These are phyloP conservation scores for Temnothorax rugatulus DNA, from an alignment of 2,888 invertebrate species.

Conservation along the genomic window DNA sequence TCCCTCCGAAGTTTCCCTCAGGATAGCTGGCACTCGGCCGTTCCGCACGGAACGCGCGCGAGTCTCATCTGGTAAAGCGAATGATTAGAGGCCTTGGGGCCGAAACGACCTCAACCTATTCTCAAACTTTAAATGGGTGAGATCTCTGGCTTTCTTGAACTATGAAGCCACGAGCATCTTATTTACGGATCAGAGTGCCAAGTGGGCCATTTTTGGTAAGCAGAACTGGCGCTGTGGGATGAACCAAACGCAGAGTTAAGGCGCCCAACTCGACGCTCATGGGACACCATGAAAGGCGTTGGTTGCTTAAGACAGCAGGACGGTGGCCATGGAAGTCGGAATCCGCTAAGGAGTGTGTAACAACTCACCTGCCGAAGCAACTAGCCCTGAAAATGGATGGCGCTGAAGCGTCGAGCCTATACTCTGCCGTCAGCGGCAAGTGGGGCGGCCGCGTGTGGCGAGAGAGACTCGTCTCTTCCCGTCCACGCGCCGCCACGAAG, in stretches of 20 bases:
- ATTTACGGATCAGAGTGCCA: slow-evolving; percentile 74
- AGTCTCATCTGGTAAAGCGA: slow-evolving; percentile 65
- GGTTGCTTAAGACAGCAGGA: slow-evolving; percentile 90
- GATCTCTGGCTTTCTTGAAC: no score
- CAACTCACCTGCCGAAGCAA: slow-evolving; percentile 90
- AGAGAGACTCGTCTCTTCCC: no score
- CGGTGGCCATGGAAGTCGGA: slow-evolving; percentile 93
- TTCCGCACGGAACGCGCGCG: slow-evolving; percentile 34
- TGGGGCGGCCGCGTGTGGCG: no score
- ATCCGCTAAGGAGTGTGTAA: slow-evolving; percentile 87
- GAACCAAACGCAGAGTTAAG: slow-evolving; percentile 86
- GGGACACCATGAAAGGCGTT: slow-evolving; percentile 80
- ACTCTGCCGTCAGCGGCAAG: no score
- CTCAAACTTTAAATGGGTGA: slow-evolving; percentile 85
- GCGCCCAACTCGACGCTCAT: slow-evolving; percentile 62
- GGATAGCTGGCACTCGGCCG: slow-evolving; percentile 87
- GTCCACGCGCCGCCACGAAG: slow-evolving; percentile 86
- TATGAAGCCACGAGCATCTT: no score
- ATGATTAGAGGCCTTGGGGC: slow-evolving; percentile 85
- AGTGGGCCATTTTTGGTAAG: slow-evolving; percentile 90
- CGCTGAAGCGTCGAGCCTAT: slow-evolving; percentile 88
- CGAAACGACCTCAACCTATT: slow-evolving; percentile 92
- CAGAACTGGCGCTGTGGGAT: slow-evolving; percentile 94
- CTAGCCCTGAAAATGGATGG: slow-evolving; percentile 91
- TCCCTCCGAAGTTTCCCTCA: slow-evolving; percentile 92